Conservation (phyloP, 2,113 vertebrate species). For the Bubo blakistoni region DNA sequence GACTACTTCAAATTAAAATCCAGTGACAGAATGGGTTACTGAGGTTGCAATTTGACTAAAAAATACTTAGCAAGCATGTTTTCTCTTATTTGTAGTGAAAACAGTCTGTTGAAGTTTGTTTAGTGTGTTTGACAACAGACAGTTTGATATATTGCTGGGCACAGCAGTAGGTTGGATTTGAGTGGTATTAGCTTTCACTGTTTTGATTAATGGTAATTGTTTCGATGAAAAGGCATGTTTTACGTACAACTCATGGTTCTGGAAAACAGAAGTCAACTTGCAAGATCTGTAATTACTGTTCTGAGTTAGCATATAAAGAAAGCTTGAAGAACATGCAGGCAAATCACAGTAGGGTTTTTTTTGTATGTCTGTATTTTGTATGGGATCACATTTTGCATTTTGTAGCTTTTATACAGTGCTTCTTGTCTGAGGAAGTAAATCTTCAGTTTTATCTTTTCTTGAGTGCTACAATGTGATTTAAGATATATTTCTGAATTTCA, state of each 20-base stretch:
- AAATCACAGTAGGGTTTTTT: conserved; percentile 63
- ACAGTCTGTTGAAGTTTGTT: conserved; percentile 80
- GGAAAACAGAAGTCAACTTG: conserved; percentile 81
- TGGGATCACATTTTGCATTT: conserved; percentile 51
- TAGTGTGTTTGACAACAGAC: conserved; percentile 84
- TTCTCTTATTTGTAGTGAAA: conserved; percentile 75
- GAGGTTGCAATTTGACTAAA: conserved; percentile 75
- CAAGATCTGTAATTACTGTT: conserved; percentile 80
- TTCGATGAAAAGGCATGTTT: conserved; percentile 82
- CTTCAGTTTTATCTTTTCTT: conserved; percentile 72
- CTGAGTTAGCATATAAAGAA: conserved; percentile 76
- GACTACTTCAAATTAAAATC: conserved; percentile 75
- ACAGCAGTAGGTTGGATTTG: conserved; percentile 84
- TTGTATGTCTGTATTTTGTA: conserved; percentile 49
- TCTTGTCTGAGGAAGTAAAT: conserved; percentile 73
- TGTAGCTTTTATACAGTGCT: conserved; percentile 58
- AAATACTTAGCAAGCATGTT: conserved; percentile 80
- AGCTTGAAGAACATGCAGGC: conserved; percentile 61
- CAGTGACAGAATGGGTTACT: conserved; percentile 72
- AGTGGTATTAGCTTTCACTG: conserved; percentile 82
- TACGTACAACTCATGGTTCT: conserved; percentile 79
- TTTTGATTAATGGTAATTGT: conserved; percentile 90
- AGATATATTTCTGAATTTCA: conserved; percentile 61
- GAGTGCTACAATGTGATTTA: conserved; percentile 62
- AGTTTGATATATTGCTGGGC: conserved; percentile 86